Conservation (phyloP, 2,113 vertebrate species). For the Circaetus gallicus region DNA sequence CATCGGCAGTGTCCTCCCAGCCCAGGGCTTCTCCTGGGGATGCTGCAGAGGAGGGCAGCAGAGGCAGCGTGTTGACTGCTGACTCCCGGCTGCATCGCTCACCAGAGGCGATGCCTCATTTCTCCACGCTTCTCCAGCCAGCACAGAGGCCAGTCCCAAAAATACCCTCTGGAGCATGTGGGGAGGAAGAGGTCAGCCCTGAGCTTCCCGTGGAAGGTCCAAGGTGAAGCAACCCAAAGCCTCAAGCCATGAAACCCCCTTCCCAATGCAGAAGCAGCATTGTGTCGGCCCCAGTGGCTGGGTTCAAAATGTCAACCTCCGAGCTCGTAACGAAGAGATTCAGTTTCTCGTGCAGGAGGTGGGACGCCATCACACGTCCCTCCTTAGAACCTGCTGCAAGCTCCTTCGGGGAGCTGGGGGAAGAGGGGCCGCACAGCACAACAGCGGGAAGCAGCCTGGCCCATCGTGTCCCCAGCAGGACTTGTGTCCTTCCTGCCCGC, state of each 20-base stretch:
- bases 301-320: background rate
- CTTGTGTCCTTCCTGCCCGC: background rate
- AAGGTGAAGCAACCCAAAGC: background rate
- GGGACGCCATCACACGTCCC: background rate
- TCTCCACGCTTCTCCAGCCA: background rate
- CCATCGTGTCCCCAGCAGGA: rapidly evolving
- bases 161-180: rapidly evolving
- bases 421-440: background rate
- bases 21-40: background rate
- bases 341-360: background rate
- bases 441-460: background rate
- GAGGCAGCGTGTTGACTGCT: background rate
- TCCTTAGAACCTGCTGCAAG: rapidly evolving
- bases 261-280: background rate
- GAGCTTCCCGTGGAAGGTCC: background rate
- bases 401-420: background rate
- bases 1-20: rapidly evolving
- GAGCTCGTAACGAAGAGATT: rapidly evolving
- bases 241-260: background rate
- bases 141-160: rapidly evolving
- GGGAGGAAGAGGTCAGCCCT: background rate
- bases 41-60: background rate
- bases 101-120: background rate
- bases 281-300: background rate
- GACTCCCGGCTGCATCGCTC: background rate